Conservation (phyloP, 2,888 invertebrate genomes). For the Melinaea menophilus region DNA sequence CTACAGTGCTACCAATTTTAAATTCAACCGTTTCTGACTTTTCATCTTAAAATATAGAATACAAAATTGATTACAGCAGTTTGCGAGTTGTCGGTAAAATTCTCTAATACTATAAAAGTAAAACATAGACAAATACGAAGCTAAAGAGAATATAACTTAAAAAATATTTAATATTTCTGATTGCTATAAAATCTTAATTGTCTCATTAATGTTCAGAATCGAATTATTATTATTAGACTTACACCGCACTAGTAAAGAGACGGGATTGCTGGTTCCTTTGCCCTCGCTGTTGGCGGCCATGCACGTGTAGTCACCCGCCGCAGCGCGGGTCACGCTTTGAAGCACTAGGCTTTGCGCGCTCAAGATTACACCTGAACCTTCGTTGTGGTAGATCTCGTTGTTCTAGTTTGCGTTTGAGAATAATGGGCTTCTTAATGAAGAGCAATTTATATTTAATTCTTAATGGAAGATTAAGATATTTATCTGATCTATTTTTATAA, state of each 20-base stretch:
- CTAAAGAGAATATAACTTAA: too few relatives aligned
- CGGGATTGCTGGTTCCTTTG: slow-evolving; percentile 85
- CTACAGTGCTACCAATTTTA: slow-evolving; percentile 2
- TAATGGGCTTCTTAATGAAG: not conserved
- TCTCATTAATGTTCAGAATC: too few relatives aligned
- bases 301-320: slow-evolving; percentile 93
- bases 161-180: not conserved
- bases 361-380: slow-evolving; percentile 87
- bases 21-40: slow-evolving; percentile 1
- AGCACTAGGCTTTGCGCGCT: slow-evolving; percentile 92
- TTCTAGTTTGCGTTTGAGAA: slow-evolving; percentile 72
- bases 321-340: slow-evolving; percentile 87
- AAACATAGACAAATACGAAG: too few relatives aligned
- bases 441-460: too few relatives aligned
- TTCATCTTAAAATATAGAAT: slow-evolving; percentile 1
- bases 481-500: too few relatives aligned
- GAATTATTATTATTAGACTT: slow-evolving; percentile 50
- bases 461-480: too few relatives aligned
- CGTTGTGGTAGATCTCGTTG: slow-evolving; percentile 89
- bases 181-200: not conserved
- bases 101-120: too few relatives aligned
- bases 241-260: slow-evolving; percentile 84
- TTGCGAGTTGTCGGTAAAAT: too few relatives aligned
- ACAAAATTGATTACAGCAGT: not conserved
- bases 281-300: slow-evolving; percentile 91